Evolutionary conservation across 2,888 invertebrate genomes (phyloP).

Genomic region (Dicycla oo): DNA sequence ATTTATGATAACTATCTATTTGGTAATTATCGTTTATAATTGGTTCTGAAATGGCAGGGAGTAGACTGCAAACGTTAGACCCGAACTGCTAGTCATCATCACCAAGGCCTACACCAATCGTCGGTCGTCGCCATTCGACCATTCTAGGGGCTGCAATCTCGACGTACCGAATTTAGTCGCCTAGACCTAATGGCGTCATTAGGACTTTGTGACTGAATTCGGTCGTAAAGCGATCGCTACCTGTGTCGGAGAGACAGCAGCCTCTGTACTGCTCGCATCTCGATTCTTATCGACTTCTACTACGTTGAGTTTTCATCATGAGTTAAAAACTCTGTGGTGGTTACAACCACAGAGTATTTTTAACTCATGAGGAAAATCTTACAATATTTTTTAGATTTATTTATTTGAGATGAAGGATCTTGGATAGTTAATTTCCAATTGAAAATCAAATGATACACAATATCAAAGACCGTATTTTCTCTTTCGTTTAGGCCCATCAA

Average conservation of each 20-base stretch:
- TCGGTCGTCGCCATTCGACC: not conserved
- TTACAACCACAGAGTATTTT: not conserved
- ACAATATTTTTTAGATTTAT: not conserved
- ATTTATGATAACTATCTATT: slow-evolving; percentile 55
- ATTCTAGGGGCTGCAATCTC: not conserved
- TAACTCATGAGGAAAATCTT: not conserved
- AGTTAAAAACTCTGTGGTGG: too few relatives aligned
- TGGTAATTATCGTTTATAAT: slow-evolving; percentile 23
- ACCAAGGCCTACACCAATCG: not conserved
- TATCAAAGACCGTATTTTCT: not conserved
- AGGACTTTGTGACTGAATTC: too few relatives aligned
- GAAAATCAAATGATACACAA: not conserved
- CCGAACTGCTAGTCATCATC: not conserved
- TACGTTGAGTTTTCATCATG: not conserved
- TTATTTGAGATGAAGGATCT: not conserved
- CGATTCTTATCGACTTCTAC: not conserved
- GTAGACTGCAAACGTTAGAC: not conserved
- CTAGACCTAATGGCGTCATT: too few relatives aligned
- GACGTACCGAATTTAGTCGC: fast-evolving
- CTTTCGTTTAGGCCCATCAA: not conserved
- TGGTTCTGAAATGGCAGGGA: not conserved
- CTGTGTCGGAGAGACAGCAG: too few relatives aligned
- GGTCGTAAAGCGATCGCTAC: too few relatives aligned
- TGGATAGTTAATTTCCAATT: not conserved
- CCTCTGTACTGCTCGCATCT: not conserved